Evolutionary conservation across 2,113 vertebrate species (phyloP).

Genomic region (Tupaia chinensis): DNA sequence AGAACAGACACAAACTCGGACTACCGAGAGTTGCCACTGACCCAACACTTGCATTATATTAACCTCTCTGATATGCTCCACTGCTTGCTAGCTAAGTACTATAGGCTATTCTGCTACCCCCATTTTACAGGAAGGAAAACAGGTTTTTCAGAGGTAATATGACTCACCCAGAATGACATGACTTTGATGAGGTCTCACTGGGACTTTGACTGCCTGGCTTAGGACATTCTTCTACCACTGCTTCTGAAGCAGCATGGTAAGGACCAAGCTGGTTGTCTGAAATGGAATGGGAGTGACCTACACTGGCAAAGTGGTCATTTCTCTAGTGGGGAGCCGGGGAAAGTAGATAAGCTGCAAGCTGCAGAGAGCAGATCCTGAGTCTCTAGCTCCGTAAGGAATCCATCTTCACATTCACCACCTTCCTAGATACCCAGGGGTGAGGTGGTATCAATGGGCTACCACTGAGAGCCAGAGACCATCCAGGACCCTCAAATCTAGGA

Average conservation of each 20-base stretch:
- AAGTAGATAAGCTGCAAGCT: neutral
- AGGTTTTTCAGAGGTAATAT: neutral
- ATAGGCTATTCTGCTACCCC: neutral
- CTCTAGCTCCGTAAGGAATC: neutral
- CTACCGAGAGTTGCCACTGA: neutral
- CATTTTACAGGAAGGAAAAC: neutral
- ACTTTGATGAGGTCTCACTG: neutral
- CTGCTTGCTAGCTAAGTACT: neutral
- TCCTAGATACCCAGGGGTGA: neutral
- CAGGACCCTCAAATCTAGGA: conserved; percentile 61
- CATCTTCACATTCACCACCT: neutral
- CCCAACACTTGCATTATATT: rapidly evolving
- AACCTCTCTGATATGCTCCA: neutral
- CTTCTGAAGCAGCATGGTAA: neutral
- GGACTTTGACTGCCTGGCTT: neutral
- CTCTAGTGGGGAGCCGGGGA: neutral
- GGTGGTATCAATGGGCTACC: neutral
- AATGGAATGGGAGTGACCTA: neutral
- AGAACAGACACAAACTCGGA: neutral
- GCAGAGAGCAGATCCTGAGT: neutral
- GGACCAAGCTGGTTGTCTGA: neutral
- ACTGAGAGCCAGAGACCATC: conserved; percentile 25
- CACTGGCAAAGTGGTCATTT: neutral
- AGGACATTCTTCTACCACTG: neutral
- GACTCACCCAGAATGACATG: neutral